These are phyloP conservation scores for Seriola quinqueradiata DNA, from an alignment of 2,113 vertebrate species.

Conservation along the genomic window DNA sequence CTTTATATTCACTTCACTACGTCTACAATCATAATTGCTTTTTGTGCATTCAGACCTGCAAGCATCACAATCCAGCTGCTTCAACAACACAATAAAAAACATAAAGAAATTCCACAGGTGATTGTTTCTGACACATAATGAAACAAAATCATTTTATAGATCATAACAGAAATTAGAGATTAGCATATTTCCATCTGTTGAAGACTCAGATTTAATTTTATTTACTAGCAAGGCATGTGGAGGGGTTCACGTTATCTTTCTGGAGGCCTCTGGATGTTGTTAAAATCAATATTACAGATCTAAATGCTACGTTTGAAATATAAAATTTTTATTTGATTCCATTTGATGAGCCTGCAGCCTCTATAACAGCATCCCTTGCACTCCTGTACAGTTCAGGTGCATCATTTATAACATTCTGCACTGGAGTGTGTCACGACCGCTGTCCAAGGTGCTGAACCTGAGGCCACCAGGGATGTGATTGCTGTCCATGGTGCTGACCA, in stretches of 20 bases:
- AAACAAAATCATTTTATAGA: neutral
- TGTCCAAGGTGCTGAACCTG: constrained; percentile 62
- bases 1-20: neutral
- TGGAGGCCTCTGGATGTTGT: neutral
- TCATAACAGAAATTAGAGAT: neutral
- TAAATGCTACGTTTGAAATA: neutral
- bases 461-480: neutral
- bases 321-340: neutral
- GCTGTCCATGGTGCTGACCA: constrained; percentile 23
- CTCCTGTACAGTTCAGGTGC: neutral
- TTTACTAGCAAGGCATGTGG: neutral
- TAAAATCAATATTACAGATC: neutral
- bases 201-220: neutral
- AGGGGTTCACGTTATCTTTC: neutral
- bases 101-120: neutral
- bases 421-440: constrained; percentile 1
- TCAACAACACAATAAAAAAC: neutral
- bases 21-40: neutral
- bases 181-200: neutral
- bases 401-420: neutral
- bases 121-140: neutral
- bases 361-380: neutral
- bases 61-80: neutral
- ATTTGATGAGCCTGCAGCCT: neutral
- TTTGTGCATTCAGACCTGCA: neutral